These are phyloP conservation scores for Pseudomugil tenellus DNA, from an alignment of 2,797 vertebrate species.

Conservation along the genomic window DNA sequence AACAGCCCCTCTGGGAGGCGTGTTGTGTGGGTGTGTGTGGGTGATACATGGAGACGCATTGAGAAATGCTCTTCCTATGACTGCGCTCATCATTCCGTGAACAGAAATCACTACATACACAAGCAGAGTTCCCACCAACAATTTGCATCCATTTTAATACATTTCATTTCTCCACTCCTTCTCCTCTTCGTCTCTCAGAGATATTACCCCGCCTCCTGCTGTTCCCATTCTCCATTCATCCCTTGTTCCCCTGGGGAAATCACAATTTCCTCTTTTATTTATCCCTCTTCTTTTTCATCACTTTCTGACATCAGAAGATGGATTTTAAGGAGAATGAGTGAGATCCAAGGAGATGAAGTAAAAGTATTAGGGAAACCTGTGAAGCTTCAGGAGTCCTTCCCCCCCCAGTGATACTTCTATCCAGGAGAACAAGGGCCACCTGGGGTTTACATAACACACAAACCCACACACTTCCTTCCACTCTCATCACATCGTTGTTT, in stretches of 20 bases:
- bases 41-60: constrained; percentile 46
- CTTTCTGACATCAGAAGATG: constrained; percentile 13
- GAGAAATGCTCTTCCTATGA: constrained; percentile 9
- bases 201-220: constrained; percentile 3
- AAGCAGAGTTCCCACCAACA: constrained; percentile 16
- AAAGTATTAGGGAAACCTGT: constrained; percentile 48
- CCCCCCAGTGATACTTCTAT: constrained; percentile 79
- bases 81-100: constrained; percentile 18
- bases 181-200: background rate
- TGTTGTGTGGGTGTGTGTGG: constrained; percentile 27
- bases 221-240: background rate
- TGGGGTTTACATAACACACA: constrained; percentile 75
- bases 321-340: constrained; percentile 20
- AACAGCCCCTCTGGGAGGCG: constrained; percentile 47
- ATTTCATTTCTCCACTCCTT: background rate
- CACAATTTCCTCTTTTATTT: constrained; percentile 17
- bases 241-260: background rate
- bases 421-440: constrained; percentile 84
- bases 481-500: constrained; percentile 46
- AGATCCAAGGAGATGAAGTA: constrained; percentile 10
- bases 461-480: constrained; percentile 28
- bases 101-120: constrained; percentile 10
- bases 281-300: constrained; percentile 1
- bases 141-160: constrained; percentile 6
- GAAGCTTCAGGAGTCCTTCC: constrained; percentile 66